Evolutionary conservation across 2,113 vertebrate genomes (phyloP), one percentile per base, ranked within the genome.

Genomic region (Esox niger): DNA sequence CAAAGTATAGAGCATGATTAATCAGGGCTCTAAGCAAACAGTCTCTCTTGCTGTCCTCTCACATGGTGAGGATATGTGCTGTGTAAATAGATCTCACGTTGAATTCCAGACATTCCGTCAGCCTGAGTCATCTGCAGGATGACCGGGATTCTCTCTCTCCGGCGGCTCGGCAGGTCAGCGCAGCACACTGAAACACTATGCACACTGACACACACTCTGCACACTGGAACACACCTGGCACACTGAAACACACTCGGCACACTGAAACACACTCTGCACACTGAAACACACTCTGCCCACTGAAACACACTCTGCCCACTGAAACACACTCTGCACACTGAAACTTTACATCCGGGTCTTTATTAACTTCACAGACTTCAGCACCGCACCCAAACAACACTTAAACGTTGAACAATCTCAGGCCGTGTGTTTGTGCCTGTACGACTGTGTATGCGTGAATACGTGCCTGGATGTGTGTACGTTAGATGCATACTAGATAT

Each of bases 21-120:
- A 68, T 82, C 67, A 83, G 32, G 35, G 52, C 65, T 46, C 54
- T 72, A 63, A 71, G 60, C 31, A 58, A 70, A 57, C 62, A 65
- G 46, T 23, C 55, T 63, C 31, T 56, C 49, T 60, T 52, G 27
- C 20, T 6, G 65, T 64, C 3, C 62, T 63, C 43, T 23, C 57
- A 47, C 32, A 11, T 63, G 77, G 67, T 79, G 76, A 83, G 82
- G 80, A 85, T 77, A 84, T 84, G 81, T 81, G 79, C 85, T 81
- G 82, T 83, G 86, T 84, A 89, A 87, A 88, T 86, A 87, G 82
- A 86, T 85, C 79, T 82, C 84, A 86, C 80, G 88, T 87, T 88
- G 80, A 87, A 90, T 90, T 90, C 88, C 70, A 79, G 62, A 38
- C 77, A 90, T 88, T 84, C 88, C 87, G 72, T 70, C 69, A 57